Evolutionary conservation across 2,113 vertebrate species (phyloP).

Genomic region (Sapayoa aenigma): DNA sequence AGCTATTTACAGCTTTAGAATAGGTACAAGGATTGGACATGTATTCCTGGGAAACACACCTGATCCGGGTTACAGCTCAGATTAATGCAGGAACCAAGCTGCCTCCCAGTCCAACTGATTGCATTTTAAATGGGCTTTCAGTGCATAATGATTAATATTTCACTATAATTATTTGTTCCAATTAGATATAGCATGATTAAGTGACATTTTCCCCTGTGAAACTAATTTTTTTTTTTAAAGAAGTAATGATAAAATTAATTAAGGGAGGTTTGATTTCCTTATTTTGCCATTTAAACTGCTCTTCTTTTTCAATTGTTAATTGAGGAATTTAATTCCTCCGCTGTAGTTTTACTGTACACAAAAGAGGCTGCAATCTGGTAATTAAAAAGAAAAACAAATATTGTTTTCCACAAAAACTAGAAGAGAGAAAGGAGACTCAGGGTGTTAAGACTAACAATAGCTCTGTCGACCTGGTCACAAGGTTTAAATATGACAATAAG

Average conservation of each 20-base stretch:
- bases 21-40: not conserved
- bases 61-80: not conserved
- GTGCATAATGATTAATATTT: slow-evolving; percentile 41
- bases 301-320: not conserved
- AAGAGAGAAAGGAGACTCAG: not conserved
- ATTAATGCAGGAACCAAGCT: not conserved
- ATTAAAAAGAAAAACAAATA: not conserved
- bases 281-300: slow-evolving; percentile 11
- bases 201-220: slow-evolving; percentile 13
- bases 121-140: slow-evolving; percentile 32
- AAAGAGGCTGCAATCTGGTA: not conserved
- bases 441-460: not conserved
- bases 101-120: not conserved
- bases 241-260: slow-evolving; percentile 43
- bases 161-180: slow-evolving; percentile 57
- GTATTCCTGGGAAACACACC: not conserved
- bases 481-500: not conserved
- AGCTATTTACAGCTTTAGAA: not conserved
- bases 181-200: slow-evolving; percentile 61
- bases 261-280: slow-evolving; percentile 32
- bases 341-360: not conserved
- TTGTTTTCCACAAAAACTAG: not conserved
- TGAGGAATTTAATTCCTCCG: slow-evolving; percentile 28
- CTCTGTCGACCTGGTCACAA: not conserved
- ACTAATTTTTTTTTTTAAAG: not conserved